Base-by-base conservation (phyloP, 2,888 invertebrate species). In the Oeneis ivallda region DNA sequence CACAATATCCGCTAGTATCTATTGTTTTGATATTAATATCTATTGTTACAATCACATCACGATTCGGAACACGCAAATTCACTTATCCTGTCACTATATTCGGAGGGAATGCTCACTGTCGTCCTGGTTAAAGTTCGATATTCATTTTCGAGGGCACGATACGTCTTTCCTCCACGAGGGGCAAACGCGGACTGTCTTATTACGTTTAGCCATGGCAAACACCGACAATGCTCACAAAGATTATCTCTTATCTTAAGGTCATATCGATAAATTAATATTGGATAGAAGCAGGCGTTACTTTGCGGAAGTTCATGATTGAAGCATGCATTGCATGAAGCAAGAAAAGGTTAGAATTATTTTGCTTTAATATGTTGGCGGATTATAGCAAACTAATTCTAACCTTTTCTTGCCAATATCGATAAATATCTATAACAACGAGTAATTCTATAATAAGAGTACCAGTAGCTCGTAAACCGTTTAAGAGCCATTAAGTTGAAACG, bases 181-280 rank as follows among this genome's bases (percentile, higher is more conserved):
- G 47, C 67, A 50, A 57, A 53, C 69, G 63, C 72, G 67, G 54
- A 75, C 75, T 75, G 71, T 53, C 71, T 66, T 58, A 65, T 66
- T 67, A 58, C 64, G 56, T 43, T 7, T 43, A 47, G 43, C 47
- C 11, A 39, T 17, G 1, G 37, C 41, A 26, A 59, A 57, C 50
- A 50, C 60, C 54, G 58, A 50, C 58, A 56, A 56, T 19, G 50
- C 47, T 52, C 41, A 60, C 65, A 49, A 67, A 66, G 60, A 69
- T 68, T 63, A 66, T 70, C 70, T 72, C 69, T 76, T 76, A 78
- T 76, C 77, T 76, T 76, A 62, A 65, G 65, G 59, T 69, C 64
- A 62, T 50, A 9, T 17, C 34, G 47, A 58, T 58, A 45, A 58
- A 15, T 13, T n/a, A n/a, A n/a, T n/a, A n/a, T n/a, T n/a, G n/a